Base-by-base conservation (phyloP, 1,140 invertebrate genomes). In the Venustaconcha ellipsiformis region DNA sequence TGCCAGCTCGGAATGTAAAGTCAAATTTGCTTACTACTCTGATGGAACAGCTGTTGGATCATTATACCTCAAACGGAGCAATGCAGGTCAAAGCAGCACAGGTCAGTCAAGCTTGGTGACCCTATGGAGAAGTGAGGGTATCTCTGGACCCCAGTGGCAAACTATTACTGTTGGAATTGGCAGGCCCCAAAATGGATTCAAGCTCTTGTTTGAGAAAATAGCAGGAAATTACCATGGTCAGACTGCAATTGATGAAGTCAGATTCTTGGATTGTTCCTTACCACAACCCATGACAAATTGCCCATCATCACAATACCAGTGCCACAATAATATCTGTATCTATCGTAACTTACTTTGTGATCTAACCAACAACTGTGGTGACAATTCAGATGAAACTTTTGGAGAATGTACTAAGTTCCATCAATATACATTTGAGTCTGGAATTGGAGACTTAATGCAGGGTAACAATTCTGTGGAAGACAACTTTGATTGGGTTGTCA, bases 21-120 rank as follows among this genome's bases (percentile, higher is more conserved):
- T 89, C 6, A 78, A 81, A 65, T 95, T 96, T 85, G 95, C 92
- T 89, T 93, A 91, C 83, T 94, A 95, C 83, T 94, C 95, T 93
- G 94, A 92, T 81, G 94, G 94, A 4, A 67, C 65, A 15, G 71
- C 60, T 62, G 65, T 83, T 62, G 86, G 73, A 14, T 58, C 64
- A 55, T 65, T 83, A 37, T 83, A 66, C 55, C 72, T 79, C 69
- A 82, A 62, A 57, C 57, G 78, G 0, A 37, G 48, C 56, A 66
- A 80, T 59, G 57, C 56, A 15, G 37, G 58, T 68, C 70, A 77
- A 60, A 70, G 68, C 62, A 65, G 70, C 15, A 70, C 70, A 6
- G 68, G 70, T 8, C 56, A 55, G 5, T 67, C 76, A 57, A 48
- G 37, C 37, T 48, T 30, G 69, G 78, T 72, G 67, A 70, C 68